Evolutionary conservation across 2,888 invertebrate species (phyloP), one percentile per base, ranked within the genome.

Genomic region (Drosophila affinis): DNA sequence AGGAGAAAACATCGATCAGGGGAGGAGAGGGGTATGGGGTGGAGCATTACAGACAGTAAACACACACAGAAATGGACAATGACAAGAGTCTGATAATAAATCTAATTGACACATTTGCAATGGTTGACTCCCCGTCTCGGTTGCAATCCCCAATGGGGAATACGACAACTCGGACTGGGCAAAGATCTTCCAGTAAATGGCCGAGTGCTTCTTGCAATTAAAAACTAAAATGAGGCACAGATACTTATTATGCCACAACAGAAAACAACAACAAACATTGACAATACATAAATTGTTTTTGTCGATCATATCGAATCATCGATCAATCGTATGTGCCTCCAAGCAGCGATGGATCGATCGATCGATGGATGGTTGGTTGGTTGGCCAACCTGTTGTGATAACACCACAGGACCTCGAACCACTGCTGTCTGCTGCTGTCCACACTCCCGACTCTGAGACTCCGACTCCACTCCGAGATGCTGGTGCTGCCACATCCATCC

Each of bases 51-150:
- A 59, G 58, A 48, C 56, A 51, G 58, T 44, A 27, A 47, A 67
- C 74, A 60, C 61, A 71, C 72, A 72, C 64, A 55, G 65, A 53
- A 72, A 72, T 72, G 58, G 68, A 47, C 52, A 54, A 46, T 63
- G 56, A 45, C 54, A 73, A 78, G 76, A 74, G 85, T 78, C 79
- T 90, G 91, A 91, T 91, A 91, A 91, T 91, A 91, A 91, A 91
- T 91, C 91, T 91, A 91, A 91, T 91, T 91, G 91, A 91, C 91
- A 91, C 91, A 91, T 91, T 90, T 90, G 89, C 87, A 81, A 77
- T 74, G 74, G 77, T 62, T 73, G 86, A 77, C 75, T 62, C 62
- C 70, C 71, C 67, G 64, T 54, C 54, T 27, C 39, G 39, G 48
- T 47, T 21, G 21, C 29, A 59, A 27, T 53, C 53, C 68, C 39